These are phyloP conservation scores for Eulithis prunata DNA, from an alignment of 2,888 invertebrate species.

Conservation along the genomic window DNA sequence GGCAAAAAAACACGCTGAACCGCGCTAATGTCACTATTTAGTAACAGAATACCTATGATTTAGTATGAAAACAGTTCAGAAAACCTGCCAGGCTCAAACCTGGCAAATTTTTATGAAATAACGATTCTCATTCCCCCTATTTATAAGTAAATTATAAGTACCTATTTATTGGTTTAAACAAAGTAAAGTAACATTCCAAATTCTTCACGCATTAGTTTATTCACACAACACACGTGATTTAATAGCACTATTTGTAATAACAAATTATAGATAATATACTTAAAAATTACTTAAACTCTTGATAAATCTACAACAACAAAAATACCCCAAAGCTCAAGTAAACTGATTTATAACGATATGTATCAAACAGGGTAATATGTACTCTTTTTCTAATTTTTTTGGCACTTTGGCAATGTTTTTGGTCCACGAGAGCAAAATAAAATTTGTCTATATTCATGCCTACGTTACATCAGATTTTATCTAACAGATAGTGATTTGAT, in stretches of 20 bases:
- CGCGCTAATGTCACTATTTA: no score
- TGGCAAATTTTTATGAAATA: no score
- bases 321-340: not conserved
- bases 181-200: not conserved
- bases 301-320: not conserved
- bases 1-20: no score
- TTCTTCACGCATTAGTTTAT: not conserved
- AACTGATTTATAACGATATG: no score
- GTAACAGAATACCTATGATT: no score
- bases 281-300: not conserved
- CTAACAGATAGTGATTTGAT: no score
- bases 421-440: not conserved
- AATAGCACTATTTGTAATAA: not conserved
- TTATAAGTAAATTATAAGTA: no score
- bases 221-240: not conserved
- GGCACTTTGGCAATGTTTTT: constrained; percentile 1
- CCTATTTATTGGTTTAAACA: not conserved
- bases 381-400: not conserved
- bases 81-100: no score
- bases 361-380: no score
- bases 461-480: not conserved
- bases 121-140: no score
- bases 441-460: not conserved
- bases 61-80: no score
- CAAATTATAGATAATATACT: not conserved